Evolutionary conservation across 2,113 vertebrate species (phyloP), one percentile per base, ranked within the genome.

Genomic region (Orthonyx spaldingii): DNA sequence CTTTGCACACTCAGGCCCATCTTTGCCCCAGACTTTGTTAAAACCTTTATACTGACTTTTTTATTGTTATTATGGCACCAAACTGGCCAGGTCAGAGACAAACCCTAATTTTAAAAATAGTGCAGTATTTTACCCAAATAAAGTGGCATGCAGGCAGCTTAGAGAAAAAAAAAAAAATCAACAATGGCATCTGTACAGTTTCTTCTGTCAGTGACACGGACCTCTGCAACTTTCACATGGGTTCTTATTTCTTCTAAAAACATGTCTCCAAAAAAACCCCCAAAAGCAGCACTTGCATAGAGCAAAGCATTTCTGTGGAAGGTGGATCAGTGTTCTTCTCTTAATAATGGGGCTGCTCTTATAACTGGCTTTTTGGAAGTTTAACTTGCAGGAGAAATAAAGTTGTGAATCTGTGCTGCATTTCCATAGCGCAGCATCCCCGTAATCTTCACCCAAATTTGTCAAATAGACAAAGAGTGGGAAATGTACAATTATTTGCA

Each of bases 211-310:
- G 28, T 53, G 61, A 60, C 28, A 74, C 9, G 30, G 49, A 64
- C 27, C 22, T 68, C 52, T 50, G 52, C 49, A 91, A 32, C 22
- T n/a, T 94, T 72, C 8, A 2, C 42, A 60, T 44, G n/a, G 9
- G 37, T 41, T 76, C 49, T 55, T 83, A 53, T 68, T 87, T 87
- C 30, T 90, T 72, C 39, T 30, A 15, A 69, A 93, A 92, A 81
- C 39, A 65, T 0, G 20, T 66, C 16, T 72, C 27, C 17, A 69
- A 61, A 53, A 66, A 35, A 35, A 26, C 2, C 4, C 26, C 47
- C 46, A 66, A 52, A 85, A 65, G 16, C 35, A 16, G 8, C 37
- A 22, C 14, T 56, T 4, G 0, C 50, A 7, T 16, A 7, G 39
- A 79, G 37, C 21, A 47, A 47, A 50, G 30, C 16, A 44, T 65